phyloP scores from a whole-genome alignment of 2,797 vertebrate species.

The Orientallactaga sibirica region DNA sequence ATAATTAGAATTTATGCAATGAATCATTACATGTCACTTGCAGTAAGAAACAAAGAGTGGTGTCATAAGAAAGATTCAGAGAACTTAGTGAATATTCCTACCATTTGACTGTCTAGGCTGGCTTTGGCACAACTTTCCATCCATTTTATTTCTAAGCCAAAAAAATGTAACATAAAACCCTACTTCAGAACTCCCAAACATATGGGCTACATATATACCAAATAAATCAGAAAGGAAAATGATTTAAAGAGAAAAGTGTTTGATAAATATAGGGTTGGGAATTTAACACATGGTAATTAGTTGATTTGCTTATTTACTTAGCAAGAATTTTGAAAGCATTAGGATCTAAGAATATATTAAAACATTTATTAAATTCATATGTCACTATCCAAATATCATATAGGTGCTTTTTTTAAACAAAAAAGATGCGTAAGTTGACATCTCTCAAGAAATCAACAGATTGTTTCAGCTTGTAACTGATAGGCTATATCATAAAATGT shows the following conservation, averaged over 20 bases:
- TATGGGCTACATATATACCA: not conserved
- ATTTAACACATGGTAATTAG: not conserved
- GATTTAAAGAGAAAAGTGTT: constrained; percentile 1
- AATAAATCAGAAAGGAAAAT: constrained; percentile 32
- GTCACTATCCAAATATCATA: not conserved
- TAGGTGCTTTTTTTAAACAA: not conserved
- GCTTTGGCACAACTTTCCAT: constrained; percentile 21
- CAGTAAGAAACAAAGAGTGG: constrained; percentile 44
- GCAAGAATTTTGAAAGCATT: constrained; percentile 7
- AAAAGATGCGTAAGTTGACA: not conserved
- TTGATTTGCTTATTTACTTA: constrained; percentile 5
- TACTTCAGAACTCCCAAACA: not conserved
- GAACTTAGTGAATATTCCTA: constrained; percentile 13
- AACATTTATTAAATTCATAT: not conserved
- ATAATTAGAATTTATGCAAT: constrained; percentile 63
- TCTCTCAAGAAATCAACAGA: not conserved
- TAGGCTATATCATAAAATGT: not conserved
- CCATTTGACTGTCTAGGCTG: not conserved
- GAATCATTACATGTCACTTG: constrained; percentile 41
- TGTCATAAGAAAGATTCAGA: constrained; percentile 10
- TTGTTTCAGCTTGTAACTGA: not conserved
- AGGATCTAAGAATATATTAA: not conserved
- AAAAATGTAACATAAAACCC: not conserved
- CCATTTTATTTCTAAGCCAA: constrained; percentile 42
- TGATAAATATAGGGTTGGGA: not conserved